Evolutionary conservation across 2,888 invertebrate species (phyloP), one percentile per base, ranked within the genome.

Genomic region (Erebia aethiops): DNA sequence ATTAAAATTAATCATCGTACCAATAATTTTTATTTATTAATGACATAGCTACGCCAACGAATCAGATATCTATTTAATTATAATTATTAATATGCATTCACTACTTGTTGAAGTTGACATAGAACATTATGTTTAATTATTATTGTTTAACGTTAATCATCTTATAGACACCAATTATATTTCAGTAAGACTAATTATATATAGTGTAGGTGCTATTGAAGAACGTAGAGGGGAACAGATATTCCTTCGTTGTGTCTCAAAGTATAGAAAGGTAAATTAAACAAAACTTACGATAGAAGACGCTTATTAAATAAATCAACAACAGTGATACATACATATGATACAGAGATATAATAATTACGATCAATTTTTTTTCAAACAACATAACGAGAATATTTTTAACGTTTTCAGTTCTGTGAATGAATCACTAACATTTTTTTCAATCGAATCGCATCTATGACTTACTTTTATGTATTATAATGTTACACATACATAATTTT

Each of bases 391-490:
- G 88, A 90, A 90, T 89, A 90, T 88, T 85, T 85, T 87, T 83
- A 91, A 88, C 90, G 90, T 88, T 89, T 90, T 94, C 94, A 94
- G 93, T 93, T 91, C 93, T 92, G 93, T 94, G 93, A 93, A 90
- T 90, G 80, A 82, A 85, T 93, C 93, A 93, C 93, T 91, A 92
- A 92, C 90, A 87, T 86, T 86, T 84, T 81, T 83, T 75, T 74
- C 77, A 84, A 85, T 84, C 81, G 82, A 85, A 85, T 83, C 82
- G 82, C 81, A 84, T 86, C 83, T 82, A 84, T 84, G 79, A 80
- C 78, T 78, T 77, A 71, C 10, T 64, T 52, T 73, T 66, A 72
- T 69, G 72, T 71, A 74, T 74, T 57, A 67, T 68, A 65, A 74
- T 74, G 66, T 74, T 67, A 71, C 69, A 74, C 71, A 74, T 74